Conservation (phyloP, 2,797 vertebrate species). For the Cacajao melanocephalus region DNA sequence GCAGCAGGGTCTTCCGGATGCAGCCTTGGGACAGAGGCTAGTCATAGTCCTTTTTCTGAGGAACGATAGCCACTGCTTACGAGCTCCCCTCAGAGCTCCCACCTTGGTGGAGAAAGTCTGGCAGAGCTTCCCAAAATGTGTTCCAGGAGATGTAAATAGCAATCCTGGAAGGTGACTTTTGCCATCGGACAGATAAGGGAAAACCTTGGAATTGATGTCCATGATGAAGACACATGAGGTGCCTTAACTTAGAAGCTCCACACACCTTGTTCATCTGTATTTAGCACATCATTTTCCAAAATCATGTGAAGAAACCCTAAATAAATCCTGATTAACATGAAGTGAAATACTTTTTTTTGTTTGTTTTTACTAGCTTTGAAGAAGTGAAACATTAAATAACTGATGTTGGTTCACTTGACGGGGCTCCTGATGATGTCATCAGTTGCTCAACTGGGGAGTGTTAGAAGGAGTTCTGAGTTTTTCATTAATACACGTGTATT, state of each 20-base stretch:
- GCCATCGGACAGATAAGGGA: background rate
- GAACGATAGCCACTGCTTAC: background rate
- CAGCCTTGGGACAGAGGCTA: background rate
- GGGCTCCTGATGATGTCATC: background rate
- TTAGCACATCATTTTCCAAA: background rate
- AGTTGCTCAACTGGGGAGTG: background rate
- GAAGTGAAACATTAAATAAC: background rate
- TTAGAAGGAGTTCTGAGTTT: background rate
- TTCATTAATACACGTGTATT: background rate
- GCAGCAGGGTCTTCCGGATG: background rate
- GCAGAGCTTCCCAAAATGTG: background rate
- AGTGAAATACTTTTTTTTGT: background rate
- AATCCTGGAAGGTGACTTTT: background rate
- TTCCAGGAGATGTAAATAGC: background rate
- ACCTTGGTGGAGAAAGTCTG: background rate
- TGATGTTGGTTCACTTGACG: background rate
- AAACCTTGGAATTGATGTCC: background rate
- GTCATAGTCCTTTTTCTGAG: background rate
- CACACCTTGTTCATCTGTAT: background rate
- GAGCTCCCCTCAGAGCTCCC: background rate
- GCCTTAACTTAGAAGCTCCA: background rate
- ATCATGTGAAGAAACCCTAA: background rate
- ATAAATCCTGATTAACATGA: background rate
- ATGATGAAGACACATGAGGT: background rate
- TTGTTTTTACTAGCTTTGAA: background rate